These are phyloP conservation scores for Silurus asotus DNA, from an alignment of 2,113 vertebrate genomes.

Conservation along the genomic window DNA sequence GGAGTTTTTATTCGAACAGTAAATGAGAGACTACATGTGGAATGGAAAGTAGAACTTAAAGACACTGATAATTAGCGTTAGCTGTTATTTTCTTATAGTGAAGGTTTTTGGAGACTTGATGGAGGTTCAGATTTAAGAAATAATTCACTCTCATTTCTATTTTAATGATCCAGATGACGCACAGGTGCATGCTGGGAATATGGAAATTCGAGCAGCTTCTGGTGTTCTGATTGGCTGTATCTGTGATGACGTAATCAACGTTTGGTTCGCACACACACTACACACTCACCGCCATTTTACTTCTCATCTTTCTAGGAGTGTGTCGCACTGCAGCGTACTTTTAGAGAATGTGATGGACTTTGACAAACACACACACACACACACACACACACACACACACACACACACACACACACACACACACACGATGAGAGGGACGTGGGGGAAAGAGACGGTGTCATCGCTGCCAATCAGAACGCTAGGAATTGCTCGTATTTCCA, in stretches of 20 bases:
- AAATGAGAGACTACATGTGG: too few species aligned
- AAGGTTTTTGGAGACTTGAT: background rate
- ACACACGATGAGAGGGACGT: too few species aligned
- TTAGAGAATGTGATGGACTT: background rate
- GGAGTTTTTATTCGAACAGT: too few species aligned
- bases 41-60: background rate
- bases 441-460: background rate
- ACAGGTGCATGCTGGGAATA: background rate
- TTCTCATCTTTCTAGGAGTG: background rate
- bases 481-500: background rate
- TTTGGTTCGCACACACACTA: too few species aligned
- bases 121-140: background rate
- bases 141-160: slow-evolving; percentile 12
- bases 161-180: slow-evolving; percentile 82
- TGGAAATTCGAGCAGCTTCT: background rate
- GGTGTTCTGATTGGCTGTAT: background rate
- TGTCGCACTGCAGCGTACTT: background rate
- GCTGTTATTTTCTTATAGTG: background rate
- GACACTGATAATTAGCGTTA: background rate
- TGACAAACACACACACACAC: too few species aligned
- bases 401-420: background rate
- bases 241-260: background rate
- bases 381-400: background rate
- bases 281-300: too few species aligned
- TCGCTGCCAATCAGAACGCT: background rate